Base-by-base conservation (phyloP, 1,140 invertebrate genomes). In the Hermatobates lingyangjiaoensis region DNA sequence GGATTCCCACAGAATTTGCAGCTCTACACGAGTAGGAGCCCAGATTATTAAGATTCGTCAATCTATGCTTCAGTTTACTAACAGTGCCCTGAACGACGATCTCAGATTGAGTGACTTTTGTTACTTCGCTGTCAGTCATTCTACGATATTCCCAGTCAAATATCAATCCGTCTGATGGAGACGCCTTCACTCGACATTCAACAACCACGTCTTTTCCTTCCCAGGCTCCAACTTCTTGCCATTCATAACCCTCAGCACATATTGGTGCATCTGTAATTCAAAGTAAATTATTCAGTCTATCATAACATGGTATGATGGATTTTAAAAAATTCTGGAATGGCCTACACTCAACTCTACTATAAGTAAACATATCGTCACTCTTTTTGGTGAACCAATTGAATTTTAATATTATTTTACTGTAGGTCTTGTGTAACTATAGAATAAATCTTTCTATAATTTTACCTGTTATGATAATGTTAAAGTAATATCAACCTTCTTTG, bases 21-120 rank as follows among this genome's bases (percentile, higher is more conserved):
- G 47, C 28, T 30, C 47, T 38, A 23, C 47, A 49, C 15, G 47
- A 25, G 2, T 38, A 23, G n/a, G 47, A 38, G 10, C 47, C 47
- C 3, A 49, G 28, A 34, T 34, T 15, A 34, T 7, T 15, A 34
- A 34, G 7, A 15, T 7, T 7, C 15, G 28, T 7, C 7, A 15
- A 15, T 34, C 15, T 34, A 34, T 7, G 15, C 28, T 7, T 7
- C 7, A 34, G 7, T 7, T 34, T 7, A 34, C 7, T 7, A 34
- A 15, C 15, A 7, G 28, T 34, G 7, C 28, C 28, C 15, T 34
- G 7, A 7, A 15, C 7, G 7, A 7, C 15, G 28, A 34, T 15
- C 15, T 34, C 7, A 34, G 7, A 7, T 15, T 34, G 28, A 7
- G 28, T 7, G 7, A 34, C 7, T 7, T 7, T 7, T 7, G 15